phyloP scores from a whole-genome alignment of 2,888 invertebrate species.

The Strigamia maritima region DNA sequence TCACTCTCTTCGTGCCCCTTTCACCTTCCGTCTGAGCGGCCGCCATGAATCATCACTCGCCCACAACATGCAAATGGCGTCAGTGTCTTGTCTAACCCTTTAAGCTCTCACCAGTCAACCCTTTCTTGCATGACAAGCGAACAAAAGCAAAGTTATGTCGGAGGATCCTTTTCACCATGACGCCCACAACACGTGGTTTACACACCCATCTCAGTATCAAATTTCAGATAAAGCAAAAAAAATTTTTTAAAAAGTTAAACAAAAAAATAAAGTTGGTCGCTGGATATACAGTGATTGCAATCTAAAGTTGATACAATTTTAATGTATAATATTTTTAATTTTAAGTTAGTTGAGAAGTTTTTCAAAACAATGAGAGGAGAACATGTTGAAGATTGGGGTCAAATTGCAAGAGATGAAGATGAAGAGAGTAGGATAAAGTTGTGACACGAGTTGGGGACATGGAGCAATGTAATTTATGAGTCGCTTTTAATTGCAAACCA shows the following conservation, averaged over 20 bases:
- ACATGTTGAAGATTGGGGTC: background rate
- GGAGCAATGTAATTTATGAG: conserved; percentile 16
- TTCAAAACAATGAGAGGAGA: background rate
- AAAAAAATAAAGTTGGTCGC: background rate
- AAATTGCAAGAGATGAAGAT: background rate
- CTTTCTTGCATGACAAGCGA: conserved; percentile 24
- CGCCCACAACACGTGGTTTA: conserved; percentile 26
- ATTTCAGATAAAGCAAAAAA: conserved; percentile 2
- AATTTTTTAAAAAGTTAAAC: background rate
- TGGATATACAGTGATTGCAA: background rate
- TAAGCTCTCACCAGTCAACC: conserved; percentile 23
- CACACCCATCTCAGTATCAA: background rate
- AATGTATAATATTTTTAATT: background rate
- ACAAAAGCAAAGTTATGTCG: conserved; percentile 16
- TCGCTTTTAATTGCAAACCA: conserved; percentile 25
- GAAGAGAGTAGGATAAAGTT: background rate
- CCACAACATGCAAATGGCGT: conserved; percentile 23
- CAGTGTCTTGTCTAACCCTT: conserved; percentile 27
- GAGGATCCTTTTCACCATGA: conserved; percentile 18
- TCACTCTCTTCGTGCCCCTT: background rate
- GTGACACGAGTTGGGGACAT: conserved; percentile 1
- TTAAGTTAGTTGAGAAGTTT: background rate
- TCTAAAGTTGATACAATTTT: background rate
- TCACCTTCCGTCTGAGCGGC: conserved; percentile 22
- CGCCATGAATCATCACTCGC: conserved; percentile 19